Evolutionary conservation across 2,113 vertebrate genomes (phyloP), one percentile per base, ranked within the genome.

Genomic region (Illadopsis cleaveri): DNA sequence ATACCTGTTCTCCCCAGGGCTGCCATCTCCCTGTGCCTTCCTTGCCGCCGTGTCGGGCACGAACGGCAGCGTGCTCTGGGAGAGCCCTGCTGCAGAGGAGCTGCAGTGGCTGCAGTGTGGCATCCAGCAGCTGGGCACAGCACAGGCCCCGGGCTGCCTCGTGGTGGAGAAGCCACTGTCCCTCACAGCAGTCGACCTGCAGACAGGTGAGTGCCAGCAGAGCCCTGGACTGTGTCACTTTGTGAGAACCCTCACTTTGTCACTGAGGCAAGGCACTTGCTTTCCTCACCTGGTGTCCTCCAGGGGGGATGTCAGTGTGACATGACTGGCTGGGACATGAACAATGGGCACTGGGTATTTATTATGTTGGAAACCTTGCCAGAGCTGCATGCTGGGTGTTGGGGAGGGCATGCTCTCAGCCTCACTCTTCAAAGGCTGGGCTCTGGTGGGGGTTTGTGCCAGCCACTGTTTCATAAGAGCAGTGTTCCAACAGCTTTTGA

Each of bases 41-140:
- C 0, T 99, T 18, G 44, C 97, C 5, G 99, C 98, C 0, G 96
- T 98, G 82, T 99, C 98, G 0, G 99, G 99, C 68, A 99, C 98
- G 3, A 97, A 98, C 0, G 99, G 99, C 68, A 88, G 90, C 8
- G 75, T 69, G 0, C 97, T 99, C 22, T 99, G 99, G 99, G 97
- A 98, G 84, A 93, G 42, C 47, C 98, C 98, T 1, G 95, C 98
- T 50, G 96, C 95, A 2, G 95, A 98, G 31, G 98, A 99, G 2
- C 64, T 98, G 20, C 96, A 97, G 73, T 98, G 99, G 92, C 96
- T 98, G 78, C 96, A 99, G 76, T 99, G 99, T 45, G 98, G 96
- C 10, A 40, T 98, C 51, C 64, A 93, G 5, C 95, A 96, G 58
- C 94, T 92, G 0, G 75, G 86, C 1, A 85, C 17, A 6, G 54